Evolutionary conservation across 2,797 vertebrate species (phyloP).

Genomic region (Lacerta agilis): DNA sequence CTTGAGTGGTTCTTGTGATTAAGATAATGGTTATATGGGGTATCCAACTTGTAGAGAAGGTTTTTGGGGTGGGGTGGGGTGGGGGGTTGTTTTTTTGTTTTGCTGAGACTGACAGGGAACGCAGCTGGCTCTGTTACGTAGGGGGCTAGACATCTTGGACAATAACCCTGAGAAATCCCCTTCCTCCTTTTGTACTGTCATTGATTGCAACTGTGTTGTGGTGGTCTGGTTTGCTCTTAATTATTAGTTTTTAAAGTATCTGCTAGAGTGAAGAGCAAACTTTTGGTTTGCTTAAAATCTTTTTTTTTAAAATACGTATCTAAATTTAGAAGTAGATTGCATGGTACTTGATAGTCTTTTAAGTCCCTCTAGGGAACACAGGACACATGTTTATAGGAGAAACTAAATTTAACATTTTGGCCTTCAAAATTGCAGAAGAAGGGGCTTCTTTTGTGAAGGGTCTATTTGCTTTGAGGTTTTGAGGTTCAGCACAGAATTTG

Average conservation of each 20-base stretch:
- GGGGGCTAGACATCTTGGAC: conserved; percentile 15
- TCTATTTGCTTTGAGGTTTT: not conserved
- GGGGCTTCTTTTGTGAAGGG: not conserved
- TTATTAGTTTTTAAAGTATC: not conserved
- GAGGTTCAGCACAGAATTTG: not conserved
- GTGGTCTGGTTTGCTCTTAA: not conserved
- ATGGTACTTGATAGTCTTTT: not conserved
- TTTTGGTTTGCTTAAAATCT: not conserved
- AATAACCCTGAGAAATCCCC: not conserved
- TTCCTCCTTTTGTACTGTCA: not conserved
- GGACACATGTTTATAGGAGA: not conserved
- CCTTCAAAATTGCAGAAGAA: not conserved
- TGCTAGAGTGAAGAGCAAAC: not conserved
- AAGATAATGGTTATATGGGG: not conserved
- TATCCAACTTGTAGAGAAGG: not conserved
- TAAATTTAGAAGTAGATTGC: conserved; percentile 14
- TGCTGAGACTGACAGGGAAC: not conserved
- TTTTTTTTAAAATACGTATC: not conserved
- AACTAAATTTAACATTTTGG: not conserved
- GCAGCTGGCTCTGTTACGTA: not conserved
- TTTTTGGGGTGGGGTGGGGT: not conserved
- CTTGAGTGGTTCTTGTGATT: not conserved
- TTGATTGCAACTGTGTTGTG: not conserved
- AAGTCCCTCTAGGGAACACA: not conserved
- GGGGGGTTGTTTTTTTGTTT: not conserved